Evolutionary conservation across 2,888 invertebrate genomes (phyloP).

Genomic region (Phymatocera aterrima): DNA sequence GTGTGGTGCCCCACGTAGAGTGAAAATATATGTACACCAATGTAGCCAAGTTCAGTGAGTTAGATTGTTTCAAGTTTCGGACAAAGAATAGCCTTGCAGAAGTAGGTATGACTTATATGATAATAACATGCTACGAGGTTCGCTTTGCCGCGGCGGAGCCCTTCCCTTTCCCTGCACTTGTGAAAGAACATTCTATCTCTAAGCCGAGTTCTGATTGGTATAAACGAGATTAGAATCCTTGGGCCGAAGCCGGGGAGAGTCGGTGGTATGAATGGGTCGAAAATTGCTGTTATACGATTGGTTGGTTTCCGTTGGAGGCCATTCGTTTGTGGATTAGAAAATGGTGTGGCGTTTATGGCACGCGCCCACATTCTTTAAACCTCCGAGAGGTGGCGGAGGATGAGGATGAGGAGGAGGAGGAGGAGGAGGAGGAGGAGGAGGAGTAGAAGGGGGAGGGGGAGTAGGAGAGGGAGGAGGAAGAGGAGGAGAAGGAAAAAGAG

Average conservation of each 20-base stretch:
- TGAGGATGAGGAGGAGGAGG: too few species aligned
- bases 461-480: too few species aligned
- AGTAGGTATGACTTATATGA: neutral
- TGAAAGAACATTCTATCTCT: slow-evolving; percentile 3
- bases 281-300: slow-evolving; percentile 65
- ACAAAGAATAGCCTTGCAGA: slow-evolving; percentile 73
- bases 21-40: too few species aligned
- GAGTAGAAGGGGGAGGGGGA: too few species aligned
- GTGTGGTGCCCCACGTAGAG: too few species aligned
- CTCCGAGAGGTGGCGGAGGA: too few species aligned
- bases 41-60: slow-evolving; percentile 7
- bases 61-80: slow-evolving; percentile 62
- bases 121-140: neutral
- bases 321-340: slow-evolving; percentile 70
- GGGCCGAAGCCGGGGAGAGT: neutral
- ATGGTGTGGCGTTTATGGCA: slow-evolving; percentile 58
- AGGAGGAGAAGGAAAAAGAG: too few species aligned
- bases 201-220: neutral
- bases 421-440: too few species aligned
- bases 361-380: slow-evolving; percentile 23
- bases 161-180: slow-evolving; percentile 12
- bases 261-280: slow-evolving; percentile 54
- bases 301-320: slow-evolving; percentile 68
- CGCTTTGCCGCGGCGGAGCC: neutral
- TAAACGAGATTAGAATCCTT: slow-evolving; percentile 42